A percentile compares a stretch with the other conserved stretches of the same genome.
These are phyloP conservation scores for Tetragonula clypearis DNA, from an alignment of 1,140 invertebrate genomes.

Conservation along the genomic window DNA sequence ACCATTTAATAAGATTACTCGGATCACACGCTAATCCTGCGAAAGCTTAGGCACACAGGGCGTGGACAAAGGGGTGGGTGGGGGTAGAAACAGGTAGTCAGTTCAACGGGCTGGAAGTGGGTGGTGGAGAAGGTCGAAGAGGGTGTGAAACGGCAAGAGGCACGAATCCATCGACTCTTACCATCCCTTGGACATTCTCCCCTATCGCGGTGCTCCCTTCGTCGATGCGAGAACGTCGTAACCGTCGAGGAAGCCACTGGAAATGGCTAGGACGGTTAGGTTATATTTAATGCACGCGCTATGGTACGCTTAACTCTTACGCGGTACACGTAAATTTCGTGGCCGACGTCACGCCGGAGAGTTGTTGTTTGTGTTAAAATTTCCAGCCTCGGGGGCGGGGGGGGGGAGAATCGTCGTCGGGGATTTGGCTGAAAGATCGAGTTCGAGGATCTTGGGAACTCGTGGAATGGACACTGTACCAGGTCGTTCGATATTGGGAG, in stretches of 20 bases:
- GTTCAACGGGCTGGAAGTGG: slow-evolving; percentile 38
- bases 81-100: slow-evolving; percentile 24
- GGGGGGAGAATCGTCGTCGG: not conserved
- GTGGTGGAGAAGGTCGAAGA: not conserved
- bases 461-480: no score
- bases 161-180: slow-evolving; percentile 14
- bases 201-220: slow-evolving; percentile 12
- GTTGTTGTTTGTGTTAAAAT: not conserved
- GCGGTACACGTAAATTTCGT: slow-evolving; percentile 9
- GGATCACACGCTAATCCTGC: slow-evolving; percentile 2
- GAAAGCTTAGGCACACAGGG: slow-evolving; percentile 5
- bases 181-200: not conserved
- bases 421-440: not conserved
- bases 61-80: slow-evolving; percentile 12
- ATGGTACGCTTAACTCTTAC: not conserved
- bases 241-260: slow-evolving; percentile 24
- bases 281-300: slow-evolving; percentile 30
- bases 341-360: not conserved
- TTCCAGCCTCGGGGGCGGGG: not conserved
- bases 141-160: slow-evolving; percentile 44
- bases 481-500: no score
- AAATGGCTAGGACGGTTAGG: not conserved
- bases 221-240: not conserved
- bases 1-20: slow-evolving; percentile 8
- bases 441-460: not conserved